Percentiles rank a stretch among this genome's conserved stretches.
Conservation (phyloP, 2,113 vertebrate species). For the Gallinago jamesoni region DNA sequence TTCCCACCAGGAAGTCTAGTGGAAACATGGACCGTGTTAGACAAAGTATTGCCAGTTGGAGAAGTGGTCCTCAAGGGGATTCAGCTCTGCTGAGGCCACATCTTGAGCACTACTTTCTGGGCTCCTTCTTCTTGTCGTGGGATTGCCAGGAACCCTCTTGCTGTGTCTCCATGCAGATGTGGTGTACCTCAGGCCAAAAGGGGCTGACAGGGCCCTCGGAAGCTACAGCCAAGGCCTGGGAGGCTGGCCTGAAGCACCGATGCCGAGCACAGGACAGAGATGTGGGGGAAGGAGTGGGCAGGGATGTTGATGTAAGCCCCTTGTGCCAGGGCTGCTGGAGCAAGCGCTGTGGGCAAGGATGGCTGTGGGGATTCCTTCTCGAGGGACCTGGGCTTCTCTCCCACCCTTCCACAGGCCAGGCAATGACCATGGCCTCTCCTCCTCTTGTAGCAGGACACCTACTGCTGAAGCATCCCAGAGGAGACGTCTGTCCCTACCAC, state of each 20-base stretch:
- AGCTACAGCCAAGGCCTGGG: background rate
- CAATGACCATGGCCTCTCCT: background rate
- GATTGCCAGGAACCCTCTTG: background rate
- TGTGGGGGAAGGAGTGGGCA: background rate
- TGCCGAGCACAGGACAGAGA: background rate
- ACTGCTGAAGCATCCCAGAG: background rate
- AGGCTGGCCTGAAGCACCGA: background rate
- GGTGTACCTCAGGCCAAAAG: background rate
- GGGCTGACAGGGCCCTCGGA: background rate
- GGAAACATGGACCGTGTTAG: no score
- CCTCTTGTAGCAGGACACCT: background rate
- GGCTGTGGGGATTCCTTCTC: background rate
- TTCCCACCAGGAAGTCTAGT: no score
- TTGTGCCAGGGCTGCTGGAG: background rate
- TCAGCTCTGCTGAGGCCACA: background rate
- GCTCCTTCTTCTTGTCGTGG: no score
- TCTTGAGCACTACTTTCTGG: background rate
- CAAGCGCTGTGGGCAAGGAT: fast-evolving
- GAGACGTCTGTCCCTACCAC: background rate
- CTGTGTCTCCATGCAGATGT: background rate
- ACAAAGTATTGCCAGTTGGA: background rate
- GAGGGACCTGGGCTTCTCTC: background rate
- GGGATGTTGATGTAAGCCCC: no score
- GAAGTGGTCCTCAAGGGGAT: background rate
- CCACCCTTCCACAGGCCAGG: background rate